Base-by-base conservation (phyloP, 2,888 invertebrate species). In the Scelioninae gen. 1 region DNA sequence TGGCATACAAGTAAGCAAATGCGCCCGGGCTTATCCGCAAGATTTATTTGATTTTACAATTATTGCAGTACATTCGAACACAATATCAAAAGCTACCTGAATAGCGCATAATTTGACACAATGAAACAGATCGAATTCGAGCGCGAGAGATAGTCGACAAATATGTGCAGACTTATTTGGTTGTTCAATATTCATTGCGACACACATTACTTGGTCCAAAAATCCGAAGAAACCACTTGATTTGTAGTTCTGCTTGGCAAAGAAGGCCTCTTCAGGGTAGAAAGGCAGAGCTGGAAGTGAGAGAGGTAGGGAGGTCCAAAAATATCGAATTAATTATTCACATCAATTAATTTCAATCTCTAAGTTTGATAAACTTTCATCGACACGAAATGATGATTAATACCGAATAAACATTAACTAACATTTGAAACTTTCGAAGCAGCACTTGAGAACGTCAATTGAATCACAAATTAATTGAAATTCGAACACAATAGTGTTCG, bases 361-460 rank as follows among this genome's bases (percentile, higher is more conserved):
- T 32, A 74, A 80, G 74, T 80, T 74, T 63, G 16, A 56, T 75
- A 80, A 79, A 75, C 74, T 80, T 75, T 74, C 74, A 75, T 72
- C 62, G 80, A 75, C 74, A 53, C 51, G 63, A 75, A 80, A 80
- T 69, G 68, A 75, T 80, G 80, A 80, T 80, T 80, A 80, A 80
- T 74, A 63, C 51, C 49, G 60, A 66, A 80, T 80, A 69, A 75
- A 80, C 74, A 75, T 80, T 68, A 51, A 69, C 68, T 69, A 68
- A 47, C 62, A 34, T 60, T 75, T 75, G 34, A 49, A 80, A 80
- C 51, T 74, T 75, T 75, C 45, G 29, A 23, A 56, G 68, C 40
- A 13, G 47, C 38, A 40, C 63, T 56, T 32, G 56, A 49, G 60
- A 69, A 66, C 58, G 34, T 56, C 56, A 55, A 72, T 62, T 75